phyloP scores from a whole-genome alignment of 2,797 vertebrate genomes.

The Lutjanus campechanus region DNA sequence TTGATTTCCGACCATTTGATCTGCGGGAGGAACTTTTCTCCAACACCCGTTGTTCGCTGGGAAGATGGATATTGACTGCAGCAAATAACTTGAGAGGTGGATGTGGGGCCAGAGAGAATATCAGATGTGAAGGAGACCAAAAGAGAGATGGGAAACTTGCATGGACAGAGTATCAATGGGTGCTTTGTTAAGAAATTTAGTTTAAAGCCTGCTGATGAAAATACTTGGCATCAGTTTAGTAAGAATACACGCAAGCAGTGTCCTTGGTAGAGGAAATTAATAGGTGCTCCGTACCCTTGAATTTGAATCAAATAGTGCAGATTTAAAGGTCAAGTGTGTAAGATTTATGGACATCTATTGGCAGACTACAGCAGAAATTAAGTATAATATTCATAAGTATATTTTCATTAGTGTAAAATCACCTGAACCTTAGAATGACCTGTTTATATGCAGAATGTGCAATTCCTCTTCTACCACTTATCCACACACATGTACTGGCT shows the following conservation, averaged over 20 bases:
- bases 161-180: conserved; percentile 46
- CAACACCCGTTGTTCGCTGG: conserved; percentile 59
- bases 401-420: no score
- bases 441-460: no score
- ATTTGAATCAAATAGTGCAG: conserved; percentile 45
- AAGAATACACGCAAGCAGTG: conserved; percentile 17
- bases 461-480: no score
- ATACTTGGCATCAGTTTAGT: conserved; percentile 41
- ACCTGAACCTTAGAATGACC: no score
- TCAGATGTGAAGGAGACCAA: conserved; percentile 64
- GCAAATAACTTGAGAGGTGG: conserved; percentile 78
- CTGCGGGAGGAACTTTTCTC: conserved; percentile 77
- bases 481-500: no score
- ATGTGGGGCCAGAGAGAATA: conserved; percentile 68
- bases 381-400: no score
- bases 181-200: conserved; percentile 62
- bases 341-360: no score
- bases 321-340: background rate
- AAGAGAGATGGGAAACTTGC: conserved; percentile 39
- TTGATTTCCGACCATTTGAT: conserved; percentile 84
- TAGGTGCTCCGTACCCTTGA: conserved; percentile 37
- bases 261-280: conserved; percentile 48
- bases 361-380: no score
- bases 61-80: conserved; percentile 80
- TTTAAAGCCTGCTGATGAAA: conserved; percentile 48